These are phyloP conservation scores for Drepanosiphum platanoidis DNA, from an alignment of 2,888 invertebrate species.

Conservation along the genomic window DNA sequence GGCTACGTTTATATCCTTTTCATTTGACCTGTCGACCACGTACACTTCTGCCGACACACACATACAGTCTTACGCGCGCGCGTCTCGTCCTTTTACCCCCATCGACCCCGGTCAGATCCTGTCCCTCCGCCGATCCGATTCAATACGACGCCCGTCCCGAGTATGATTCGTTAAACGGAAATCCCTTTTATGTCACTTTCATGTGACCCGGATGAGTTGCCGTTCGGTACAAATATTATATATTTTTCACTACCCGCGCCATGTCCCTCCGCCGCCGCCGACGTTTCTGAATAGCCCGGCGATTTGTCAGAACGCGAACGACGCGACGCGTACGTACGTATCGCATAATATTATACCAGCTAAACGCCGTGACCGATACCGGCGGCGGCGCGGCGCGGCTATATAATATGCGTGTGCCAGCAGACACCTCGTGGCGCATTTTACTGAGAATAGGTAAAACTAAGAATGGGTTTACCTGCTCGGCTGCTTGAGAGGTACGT, in stretches of 20 bases:
- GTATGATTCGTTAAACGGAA: conserved; percentile 40
- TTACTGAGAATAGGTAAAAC: too few species aligned
- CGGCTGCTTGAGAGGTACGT: too few species aligned
- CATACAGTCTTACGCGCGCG: background rate
- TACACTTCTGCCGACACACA: background rate
- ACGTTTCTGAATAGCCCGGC: background rate
- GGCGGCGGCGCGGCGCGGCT: too few species aligned
- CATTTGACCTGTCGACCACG: conserved; percentile 43
- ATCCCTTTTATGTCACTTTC: conserved; percentile 48
- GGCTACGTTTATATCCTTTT: conserved; percentile 28
- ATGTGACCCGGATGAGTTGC: conserved; percentile 33
- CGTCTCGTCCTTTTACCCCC: background rate
- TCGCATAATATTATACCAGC: background rate
- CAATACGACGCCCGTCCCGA: background rate
- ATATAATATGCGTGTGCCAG: too few species aligned
- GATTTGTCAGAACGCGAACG: background rate
- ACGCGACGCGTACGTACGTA: too few species aligned
- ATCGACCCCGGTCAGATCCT: background rate
- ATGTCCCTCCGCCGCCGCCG: background rate
- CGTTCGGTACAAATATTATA: background rate
- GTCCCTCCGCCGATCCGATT: background rate
- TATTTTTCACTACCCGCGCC: background rate
- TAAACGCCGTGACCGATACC: too few species aligned
- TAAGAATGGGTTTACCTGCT: too few species aligned
- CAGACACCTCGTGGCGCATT: too few species aligned